phyloP scores from a whole-genome alignment of 2,888 invertebrate genomes.

The Philaethria dido region DNA sequence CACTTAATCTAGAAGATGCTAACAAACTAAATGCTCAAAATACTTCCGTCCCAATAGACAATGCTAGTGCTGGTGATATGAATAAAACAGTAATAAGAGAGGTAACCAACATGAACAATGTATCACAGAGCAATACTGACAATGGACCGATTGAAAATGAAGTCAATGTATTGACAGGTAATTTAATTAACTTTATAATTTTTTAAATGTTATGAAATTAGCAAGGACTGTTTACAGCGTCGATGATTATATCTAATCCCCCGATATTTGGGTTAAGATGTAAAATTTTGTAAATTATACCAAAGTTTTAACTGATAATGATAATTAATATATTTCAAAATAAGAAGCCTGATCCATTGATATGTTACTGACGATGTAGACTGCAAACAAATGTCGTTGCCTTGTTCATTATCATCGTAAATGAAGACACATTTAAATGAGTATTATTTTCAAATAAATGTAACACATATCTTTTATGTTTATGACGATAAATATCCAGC shows the following conservation, averaged over 20 bases:
- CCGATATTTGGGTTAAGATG: too few relatives aligned
- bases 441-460: background rate
- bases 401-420: slow-evolving; percentile 1
- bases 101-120: slow-evolving; percentile 17
- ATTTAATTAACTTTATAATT: slow-evolving; percentile 5
- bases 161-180: slow-evolving; percentile 31
- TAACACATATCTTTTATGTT: background rate
- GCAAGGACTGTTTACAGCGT: too few relatives aligned
- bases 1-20: slow-evolving; percentile 27
- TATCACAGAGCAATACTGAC: slow-evolving; percentile 27
- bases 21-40: slow-evolving; percentile 39
- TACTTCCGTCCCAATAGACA: slow-evolving; percentile 31
- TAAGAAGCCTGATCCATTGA: too few relatives aligned
- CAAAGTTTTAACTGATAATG: too few relatives aligned
- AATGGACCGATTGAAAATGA: slow-evolving; percentile 25
- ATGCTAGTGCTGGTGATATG: slow-evolving; percentile 22
- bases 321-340: too few relatives aligned
- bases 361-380: background rate
- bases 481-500: background rate
- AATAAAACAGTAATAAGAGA: slow-evolving; percentile 32
- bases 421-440: background rate
- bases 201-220: background rate
- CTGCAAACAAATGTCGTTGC: background rate
- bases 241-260: too few relatives aligned
- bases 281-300: too few relatives aligned